Percentiles rank a stretch among this genome's conserved stretches.
phyloP scores from a whole-genome alignment of 2,797 vertebrate genomes.

The Capromys pilorides region DNA sequence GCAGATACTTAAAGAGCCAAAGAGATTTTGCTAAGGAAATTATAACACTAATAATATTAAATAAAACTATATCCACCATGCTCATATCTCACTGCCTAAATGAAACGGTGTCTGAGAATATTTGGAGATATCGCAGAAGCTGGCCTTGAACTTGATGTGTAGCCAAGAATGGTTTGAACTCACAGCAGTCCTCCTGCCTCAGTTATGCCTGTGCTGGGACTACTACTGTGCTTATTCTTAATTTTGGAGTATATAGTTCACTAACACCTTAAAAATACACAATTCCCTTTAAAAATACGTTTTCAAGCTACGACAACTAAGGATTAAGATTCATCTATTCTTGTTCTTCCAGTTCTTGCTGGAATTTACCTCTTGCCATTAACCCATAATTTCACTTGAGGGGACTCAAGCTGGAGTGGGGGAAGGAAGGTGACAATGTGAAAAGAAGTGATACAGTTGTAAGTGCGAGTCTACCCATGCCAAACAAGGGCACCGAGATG shows the following conservation, averaged over 20 bases:
- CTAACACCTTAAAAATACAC: background rate
- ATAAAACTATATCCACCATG: background rate
- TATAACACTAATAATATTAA: background rate
- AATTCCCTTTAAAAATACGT: background rate
- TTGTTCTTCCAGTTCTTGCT: constrained; percentile 18
- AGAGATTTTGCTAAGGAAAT: constrained; percentile 10
- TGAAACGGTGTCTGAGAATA: constrained; percentile 24
- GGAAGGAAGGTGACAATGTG: background rate
- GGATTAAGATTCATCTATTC: background rate
- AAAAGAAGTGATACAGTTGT: background rate
- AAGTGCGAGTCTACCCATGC: background rate
- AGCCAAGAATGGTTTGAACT: no score
- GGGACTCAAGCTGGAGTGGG: background rate
- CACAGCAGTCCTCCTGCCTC: no score
- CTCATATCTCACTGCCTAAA: background rate
- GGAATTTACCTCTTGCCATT: constrained; percentile 13
- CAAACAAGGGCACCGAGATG: background rate
- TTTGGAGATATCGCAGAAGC: no score
- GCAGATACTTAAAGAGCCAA: background rate
- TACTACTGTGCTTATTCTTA: background rate
- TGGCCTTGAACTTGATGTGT: no score
- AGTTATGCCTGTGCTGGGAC: no score
- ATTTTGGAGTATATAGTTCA: constrained; percentile 29
- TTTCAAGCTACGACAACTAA: background rate
- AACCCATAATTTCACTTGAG: constrained; percentile 2